Evolutionary conservation across 1,140 invertebrate species (phyloP), one percentile per base, ranked within the genome.

Genomic region (Drosophila gunungcola): DNA sequence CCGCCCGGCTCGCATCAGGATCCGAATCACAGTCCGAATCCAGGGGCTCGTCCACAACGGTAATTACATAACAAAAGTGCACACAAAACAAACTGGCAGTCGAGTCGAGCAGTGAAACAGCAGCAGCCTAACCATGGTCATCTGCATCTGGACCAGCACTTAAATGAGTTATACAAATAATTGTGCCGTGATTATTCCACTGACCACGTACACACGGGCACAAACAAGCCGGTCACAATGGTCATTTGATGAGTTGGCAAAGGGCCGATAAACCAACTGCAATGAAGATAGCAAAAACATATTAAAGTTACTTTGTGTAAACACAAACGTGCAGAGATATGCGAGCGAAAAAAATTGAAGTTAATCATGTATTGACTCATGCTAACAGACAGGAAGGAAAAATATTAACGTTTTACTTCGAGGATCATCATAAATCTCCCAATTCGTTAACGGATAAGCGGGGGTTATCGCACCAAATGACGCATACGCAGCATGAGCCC

Each of bases 31-130:
- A 48, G 51, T 48, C 27, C 64, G 51, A 68, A 36, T 49, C 29
- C 51, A 57, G 32, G 32, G n/a, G 42, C 42, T 36, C 49, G 45
- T 51, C 61, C 64, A 57, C 77, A 70, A 56, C 69, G 78, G 74
- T 88, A 88, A 88, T 86, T 86, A 79, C 70, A 78, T 82, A 88
- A 88, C 78, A 88, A 79, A 85, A 85, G 67, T 69, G 80, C 65
- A 84, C 69, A 75, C 70, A 67, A 81, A 81, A 80, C 67, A 69
- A 83, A 60, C 48, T 68, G 64, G 11, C 63, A 56, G 51, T 25
- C n/a, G 49, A 29, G 41, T 51, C n/a, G 49, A 38, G 41, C 51
- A 34, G 16, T 29, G 7, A 34, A 61, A 41, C 21, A 61, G 11
- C 57, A 34, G 6, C 36, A 51, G 9, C 46, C 39, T 38, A 61